Conservation (phyloP, 1,140 invertebrate genomes). For the Drosophila lacteicornis region DNA sequence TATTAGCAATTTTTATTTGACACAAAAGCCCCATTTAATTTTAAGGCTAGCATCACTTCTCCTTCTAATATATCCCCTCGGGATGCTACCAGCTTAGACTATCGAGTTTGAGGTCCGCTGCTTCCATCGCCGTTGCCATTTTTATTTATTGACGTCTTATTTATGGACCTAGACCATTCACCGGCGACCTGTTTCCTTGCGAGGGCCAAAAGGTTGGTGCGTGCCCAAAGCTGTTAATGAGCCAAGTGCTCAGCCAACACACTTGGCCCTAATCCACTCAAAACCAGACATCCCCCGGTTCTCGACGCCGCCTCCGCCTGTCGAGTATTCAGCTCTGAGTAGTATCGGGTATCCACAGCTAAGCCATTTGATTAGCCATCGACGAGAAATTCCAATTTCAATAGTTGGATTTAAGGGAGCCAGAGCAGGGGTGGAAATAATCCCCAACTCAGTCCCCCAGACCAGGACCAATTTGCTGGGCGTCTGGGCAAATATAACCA, state of each 20-base stretch:
- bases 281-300: conserved; percentile 4
- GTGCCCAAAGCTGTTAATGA: conserved; percentile 68
- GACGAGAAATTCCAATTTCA: conserved; percentile 61
- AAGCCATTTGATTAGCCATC: conserved; percentile 61
- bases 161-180: conserved; percentile 47
- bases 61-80: background rate
- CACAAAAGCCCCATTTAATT: conserved; percentile 10
- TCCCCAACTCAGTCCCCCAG: conserved; percentile 5
- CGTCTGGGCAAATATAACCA: conserved; percentile 45
- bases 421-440: conserved; percentile 4
- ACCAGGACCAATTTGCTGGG: conserved; percentile 62
- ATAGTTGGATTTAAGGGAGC: conserved; percentile 32
- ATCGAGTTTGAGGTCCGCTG: background rate
- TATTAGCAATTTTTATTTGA: conserved; percentile 2
- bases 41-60: background rate
- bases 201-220: conserved; percentile 27
- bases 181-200: conserved; percentile 27
- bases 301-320: background rate
- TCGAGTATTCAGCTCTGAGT: conserved; percentile 6
- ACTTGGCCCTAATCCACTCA: conserved; percentile 39
- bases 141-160: conserved; percentile 67
- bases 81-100: conserved; percentile 4
- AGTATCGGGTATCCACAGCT: conserved; percentile 33
- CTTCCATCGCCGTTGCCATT: conserved; percentile 29
- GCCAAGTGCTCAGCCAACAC: conserved; percentile 54